A percentile compares a stretch with the other conserved stretches of the same genome.
phyloP scores from a whole-genome alignment of 1,140 invertebrate genomes.

The Drosophila virilis region DNA sequence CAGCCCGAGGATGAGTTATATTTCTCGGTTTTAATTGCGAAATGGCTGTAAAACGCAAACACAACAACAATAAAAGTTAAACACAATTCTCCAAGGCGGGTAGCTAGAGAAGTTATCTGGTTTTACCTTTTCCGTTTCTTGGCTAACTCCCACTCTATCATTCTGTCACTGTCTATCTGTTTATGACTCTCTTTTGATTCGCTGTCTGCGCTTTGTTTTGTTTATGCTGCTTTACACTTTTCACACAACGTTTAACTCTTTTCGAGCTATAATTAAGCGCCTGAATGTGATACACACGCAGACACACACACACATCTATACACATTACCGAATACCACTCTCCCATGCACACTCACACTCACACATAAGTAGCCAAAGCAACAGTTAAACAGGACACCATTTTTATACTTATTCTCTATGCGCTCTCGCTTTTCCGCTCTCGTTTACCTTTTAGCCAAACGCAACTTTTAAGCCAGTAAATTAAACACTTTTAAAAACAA shows the following conservation, averaged over 20 bases:
- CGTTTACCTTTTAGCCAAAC: constrained; percentile 59
- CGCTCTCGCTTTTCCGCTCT: constrained; percentile 37
- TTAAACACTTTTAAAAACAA: constrained; percentile 78
- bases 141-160: constrained; percentile 1
- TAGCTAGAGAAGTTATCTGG: constrained; percentile 60
- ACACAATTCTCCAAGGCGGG: constrained; percentile 31
- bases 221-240: constrained; percentile 59
- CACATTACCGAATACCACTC: constrained; percentile 3
- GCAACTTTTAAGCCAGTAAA: constrained; percentile 80
- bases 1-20: neutral
- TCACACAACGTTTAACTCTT: constrained; percentile 67
- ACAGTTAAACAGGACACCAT: constrained; percentile 69
- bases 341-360: constrained; percentile 9
- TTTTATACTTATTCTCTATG: constrained; percentile 45
- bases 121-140: constrained; percentile 52
- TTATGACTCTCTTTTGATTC: constrained; percentile 35
- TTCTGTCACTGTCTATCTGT: constrained; percentile 22
- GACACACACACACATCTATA: constrained; percentile 18
- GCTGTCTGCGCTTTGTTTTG: constrained; percentile 61
- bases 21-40: constrained; percentile 4
- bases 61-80: constrained; percentile 26
- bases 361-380: constrained; percentile 36
- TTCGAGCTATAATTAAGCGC: constrained; percentile 73
- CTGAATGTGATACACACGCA: constrained; percentile 58
- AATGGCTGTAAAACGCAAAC: constrained; percentile 19